Base-by-base conservation (phyloP, 2,113 vertebrate species). In the Podiceps cristatus region DNA sequence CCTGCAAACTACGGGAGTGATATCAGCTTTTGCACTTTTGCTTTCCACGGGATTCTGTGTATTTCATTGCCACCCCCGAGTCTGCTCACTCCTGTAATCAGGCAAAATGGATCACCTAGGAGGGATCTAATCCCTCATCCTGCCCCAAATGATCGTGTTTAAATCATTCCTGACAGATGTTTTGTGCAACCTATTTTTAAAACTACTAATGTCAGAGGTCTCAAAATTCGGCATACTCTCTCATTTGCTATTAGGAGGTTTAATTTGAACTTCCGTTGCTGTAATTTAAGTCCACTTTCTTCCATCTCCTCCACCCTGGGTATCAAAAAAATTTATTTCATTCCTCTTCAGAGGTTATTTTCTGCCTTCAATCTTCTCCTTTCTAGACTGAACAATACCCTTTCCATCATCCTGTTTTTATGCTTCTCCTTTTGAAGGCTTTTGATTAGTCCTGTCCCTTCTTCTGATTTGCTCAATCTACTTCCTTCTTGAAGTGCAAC, bases 101-200 rank as follows among this genome's bases (percentile, higher is more conserved):
- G 62, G 22, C 24, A 74, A 77, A 81, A 84, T 5, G 14, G 56
- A 27, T 63, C n/a, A 84, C 7, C 24, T 58, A 13, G 8, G 20
- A n/a, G 13, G 17, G n/a, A 93, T 14, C 15, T 68, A 86, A 86
- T 59, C 31, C 23, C 18, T 79, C 44, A 31, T 87, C 29, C 52
- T 84, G 76, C 28, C 59, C 28, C 24, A 59, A 55, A 95, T 35
- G 24, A 77, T 45, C 24, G 44, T 50, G 58, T 88, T 93, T 76
- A 77, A 91, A 53, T 89, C 29, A 77, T 71, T 89, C 68, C 42
- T 87, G 47, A 77, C 8, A 62, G 40, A 77, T 58, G 2, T 69
- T 94, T 93, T 74, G 18, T 71, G 59, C 64, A 93, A 84, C 9
- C 50, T 86, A 20, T 84, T 91, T 96, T 89, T 73, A 74, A 84